Evolutionary conservation across 2,888 invertebrate genomes (phyloP).

Genomic region (Taenaris catops): DNA sequence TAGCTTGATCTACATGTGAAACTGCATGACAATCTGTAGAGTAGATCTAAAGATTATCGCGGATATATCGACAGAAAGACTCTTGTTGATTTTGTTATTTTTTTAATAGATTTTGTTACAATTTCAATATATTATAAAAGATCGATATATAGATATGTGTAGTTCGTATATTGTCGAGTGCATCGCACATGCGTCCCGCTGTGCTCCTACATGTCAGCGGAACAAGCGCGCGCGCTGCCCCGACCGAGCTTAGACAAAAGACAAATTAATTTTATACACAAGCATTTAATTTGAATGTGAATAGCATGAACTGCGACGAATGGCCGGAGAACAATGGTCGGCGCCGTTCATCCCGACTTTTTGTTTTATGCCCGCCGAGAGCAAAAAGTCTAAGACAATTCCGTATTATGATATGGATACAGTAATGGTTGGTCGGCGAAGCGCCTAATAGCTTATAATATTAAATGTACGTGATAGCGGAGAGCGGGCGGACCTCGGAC

Average conservation of each 20-base stretch:
- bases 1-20: too few species aligned
- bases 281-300: constrained; percentile 79
- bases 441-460: constrained; percentile 76
- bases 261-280: constrained; percentile 80
- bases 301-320: constrained; percentile 80
- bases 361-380: constrained; percentile 67
- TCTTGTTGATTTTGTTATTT: too few species aligned
- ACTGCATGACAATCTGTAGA: too few species aligned
- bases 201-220: constrained; percentile 62
- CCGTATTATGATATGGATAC: constrained; percentile 77
- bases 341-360: constrained; percentile 71
- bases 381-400: constrained; percentile 76
- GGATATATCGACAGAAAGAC: too few species aligned
- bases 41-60: too few species aligned
- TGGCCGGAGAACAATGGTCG: constrained; percentile 76
- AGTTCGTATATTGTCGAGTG: constrained; percentile 3
- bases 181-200: constrained; percentile 41
- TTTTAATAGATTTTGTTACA: too few species aligned
- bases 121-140: too few species aligned
- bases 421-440: constrained; percentile 70
- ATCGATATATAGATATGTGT: too few species aligned
- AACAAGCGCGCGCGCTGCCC: constrained; percentile 31
- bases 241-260: constrained; percentile 70
- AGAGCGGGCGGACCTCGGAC: constrained; percentile 29
- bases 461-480: constrained; percentile 68